Percentiles rank a stretch among this genome's conserved stretches.
Conservation (phyloP, 2,113 vertebrate genomes). For the Prochilodus magdalenae region DNA sequence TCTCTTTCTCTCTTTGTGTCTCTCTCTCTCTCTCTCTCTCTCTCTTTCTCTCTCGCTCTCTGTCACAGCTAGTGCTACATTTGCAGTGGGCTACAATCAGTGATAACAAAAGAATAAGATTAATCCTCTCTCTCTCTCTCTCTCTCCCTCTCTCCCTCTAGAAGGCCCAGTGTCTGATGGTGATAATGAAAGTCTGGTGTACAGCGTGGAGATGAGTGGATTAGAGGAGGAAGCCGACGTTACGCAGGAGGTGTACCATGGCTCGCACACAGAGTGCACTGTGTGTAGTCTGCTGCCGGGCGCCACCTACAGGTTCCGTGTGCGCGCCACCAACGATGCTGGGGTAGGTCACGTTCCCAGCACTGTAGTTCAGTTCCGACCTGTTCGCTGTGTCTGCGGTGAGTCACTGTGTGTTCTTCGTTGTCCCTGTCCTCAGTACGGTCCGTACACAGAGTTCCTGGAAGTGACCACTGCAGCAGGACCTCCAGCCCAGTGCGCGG, state of each 20-base stretch:
- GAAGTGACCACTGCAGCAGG: conserved; percentile 91
- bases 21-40: not conserved
- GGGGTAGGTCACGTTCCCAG: conserved; percentile 81
- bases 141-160: conserved; percentile 38
- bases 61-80: no score
- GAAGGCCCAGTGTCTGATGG: conserved; percentile 75
- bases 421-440: conserved; percentile 76
- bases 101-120: no score
- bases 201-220: conserved; percentile 91
- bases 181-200: conserved; percentile 82
- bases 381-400: not conserved
- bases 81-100: no score
- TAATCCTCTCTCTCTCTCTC: not conserved
- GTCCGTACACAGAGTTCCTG: conserved; percentile 84
- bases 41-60: not conserved
- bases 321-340: conserved; percentile 89
- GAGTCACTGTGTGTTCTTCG: not conserved
- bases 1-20: no score
- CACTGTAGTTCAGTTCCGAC: no score
- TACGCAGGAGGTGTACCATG: conserved; percentile 87
- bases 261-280: conserved; percentile 87
- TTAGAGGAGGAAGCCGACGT: conserved; percentile 58
- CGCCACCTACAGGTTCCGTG: conserved; percentile 86
- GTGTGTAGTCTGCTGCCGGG: conserved; percentile 90
- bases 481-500: conserved; percentile 89